phyloP scores from a whole-genome alignment of 2,888 invertebrate genomes.

The Brachylomia viminalis region DNA sequence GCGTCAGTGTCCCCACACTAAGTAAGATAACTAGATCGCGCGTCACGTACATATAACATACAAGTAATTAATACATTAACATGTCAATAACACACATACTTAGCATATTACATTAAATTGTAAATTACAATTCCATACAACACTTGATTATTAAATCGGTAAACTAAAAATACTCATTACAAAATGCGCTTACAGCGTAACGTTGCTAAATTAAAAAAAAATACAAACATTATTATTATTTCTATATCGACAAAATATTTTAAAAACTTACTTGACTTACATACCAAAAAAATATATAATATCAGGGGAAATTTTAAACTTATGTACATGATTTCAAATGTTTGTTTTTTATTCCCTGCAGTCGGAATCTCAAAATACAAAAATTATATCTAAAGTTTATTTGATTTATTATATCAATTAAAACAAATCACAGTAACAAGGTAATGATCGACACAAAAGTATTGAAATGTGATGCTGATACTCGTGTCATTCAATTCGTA shows the following conservation, averaged over 20 bases:
- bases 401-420: slow-evolving; percentile 79
- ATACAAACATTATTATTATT: slow-evolving; percentile 66
- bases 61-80: slow-evolving; percentile 71
- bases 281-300: slow-evolving; percentile 73
- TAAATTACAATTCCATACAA: slow-evolving; percentile 84
- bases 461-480: slow-evolving; percentile 80
- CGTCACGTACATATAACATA: slow-evolving; percentile 63
- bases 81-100: slow-evolving; percentile 69
- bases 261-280: slow-evolving; percentile 74
- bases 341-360: slow-evolving; percentile 70
- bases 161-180: slow-evolving; percentile 83
- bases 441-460: slow-evolving; percentile 80
- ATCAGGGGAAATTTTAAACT: slow-evolving; percentile 73
- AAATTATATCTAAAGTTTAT: slow-evolving; percentile 73
- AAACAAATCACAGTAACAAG: slow-evolving; percentile 89
- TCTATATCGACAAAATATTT: slow-evolving; percentile 63
- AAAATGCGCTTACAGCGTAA: slow-evolving; percentile 89
- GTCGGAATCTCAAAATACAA: slow-evolving; percentile 81
- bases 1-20: slow-evolving; percentile 50
- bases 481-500: slow-evolving; percentile 49
- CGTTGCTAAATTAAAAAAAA: slow-evolving; percentile 76
- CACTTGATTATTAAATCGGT: slow-evolving; percentile 79
- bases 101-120: slow-evolving; percentile 69
- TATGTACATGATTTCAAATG: slow-evolving; percentile 68
- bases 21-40: slow-evolving; percentile 64